Evolutionary conservation across 2,113 vertebrate species (phyloP).

Genomic region (Chloropsis cyanopogon): DNA sequence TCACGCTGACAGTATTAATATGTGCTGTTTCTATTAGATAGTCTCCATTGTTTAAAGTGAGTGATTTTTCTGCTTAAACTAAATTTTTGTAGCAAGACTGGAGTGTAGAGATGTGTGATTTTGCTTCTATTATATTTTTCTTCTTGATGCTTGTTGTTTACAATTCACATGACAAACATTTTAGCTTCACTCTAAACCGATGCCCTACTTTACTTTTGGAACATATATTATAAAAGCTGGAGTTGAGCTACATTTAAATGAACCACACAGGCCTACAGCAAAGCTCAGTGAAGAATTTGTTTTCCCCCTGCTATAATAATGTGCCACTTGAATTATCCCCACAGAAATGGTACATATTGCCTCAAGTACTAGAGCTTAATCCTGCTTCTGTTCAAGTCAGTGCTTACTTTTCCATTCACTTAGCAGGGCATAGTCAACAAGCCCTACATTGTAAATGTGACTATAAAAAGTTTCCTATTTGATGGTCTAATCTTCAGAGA

Average conservation of each 20-base stretch:
- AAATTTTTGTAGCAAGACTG: constrained; percentile 1
- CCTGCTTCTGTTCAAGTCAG: not conserved
- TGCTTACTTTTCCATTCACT: not conserved
- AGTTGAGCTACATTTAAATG: constrained; percentile 40
- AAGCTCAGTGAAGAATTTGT: constrained; percentile 2
- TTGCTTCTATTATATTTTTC: constrained; percentile 39
- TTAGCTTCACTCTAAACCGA: constrained; percentile 20
- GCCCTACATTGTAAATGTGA: not conserved
- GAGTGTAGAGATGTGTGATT: not conserved
- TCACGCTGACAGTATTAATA: constrained; percentile 64
- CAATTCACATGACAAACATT: constrained; percentile 35
- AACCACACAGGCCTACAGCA: constrained; percentile 25
- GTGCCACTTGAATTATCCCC: not conserved
- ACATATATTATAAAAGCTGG: not conserved
- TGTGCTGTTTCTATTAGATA: constrained; percentile 46
- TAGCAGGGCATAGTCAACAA: not conserved
- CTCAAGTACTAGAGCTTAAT: not conserved
- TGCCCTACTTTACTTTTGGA: constrained; percentile 51
- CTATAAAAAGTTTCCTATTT: not conserved
- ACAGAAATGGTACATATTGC: not conserved
- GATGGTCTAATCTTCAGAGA: not conserved
- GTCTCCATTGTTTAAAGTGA: constrained; percentile 54
- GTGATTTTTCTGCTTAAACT: constrained; percentile 33
- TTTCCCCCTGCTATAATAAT: not conserved
- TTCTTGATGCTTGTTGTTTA: constrained; percentile 45